These are phyloP conservation scores for Tupaia tana DNA, from an alignment of 2,113 vertebrate genomes.

Conservation along the genomic window DNA sequence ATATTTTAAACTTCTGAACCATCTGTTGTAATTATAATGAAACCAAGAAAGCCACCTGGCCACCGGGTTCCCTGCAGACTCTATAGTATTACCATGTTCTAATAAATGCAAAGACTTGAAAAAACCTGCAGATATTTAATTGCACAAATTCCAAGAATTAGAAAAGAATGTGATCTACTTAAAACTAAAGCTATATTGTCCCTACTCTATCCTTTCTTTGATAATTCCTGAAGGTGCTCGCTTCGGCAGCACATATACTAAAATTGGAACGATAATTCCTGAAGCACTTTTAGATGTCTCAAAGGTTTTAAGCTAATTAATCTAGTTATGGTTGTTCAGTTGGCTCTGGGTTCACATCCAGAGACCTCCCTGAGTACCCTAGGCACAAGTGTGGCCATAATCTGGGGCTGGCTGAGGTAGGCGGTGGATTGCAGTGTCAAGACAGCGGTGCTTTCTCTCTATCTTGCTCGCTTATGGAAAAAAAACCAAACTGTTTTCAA, in stretches of 20 bases:
- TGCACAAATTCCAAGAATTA: background rate
- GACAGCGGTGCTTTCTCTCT: too few species aligned
- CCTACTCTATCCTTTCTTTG: background rate
- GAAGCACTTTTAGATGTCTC: background rate
- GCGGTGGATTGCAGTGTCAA: too few species aligned
- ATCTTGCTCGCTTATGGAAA: too few species aligned
- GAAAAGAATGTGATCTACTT: background rate
- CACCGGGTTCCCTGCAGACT: background rate
- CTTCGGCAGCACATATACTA: too few species aligned
- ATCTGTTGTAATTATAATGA: background rate
- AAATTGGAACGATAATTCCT: background rate
- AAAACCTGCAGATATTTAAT: background rate
- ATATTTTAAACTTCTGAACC: constrained; percentile 11
- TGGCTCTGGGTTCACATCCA: background rate
- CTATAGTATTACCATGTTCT: background rate
- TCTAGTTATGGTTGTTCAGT: background rate
- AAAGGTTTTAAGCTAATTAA: background rate
- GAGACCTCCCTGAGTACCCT: too few species aligned
- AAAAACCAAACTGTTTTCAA: too few species aligned
- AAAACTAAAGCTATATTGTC: background rate
- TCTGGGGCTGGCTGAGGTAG: too few species aligned
- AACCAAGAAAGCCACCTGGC: background rate
- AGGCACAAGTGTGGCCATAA: too few species aligned
- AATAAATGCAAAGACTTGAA: background rate
- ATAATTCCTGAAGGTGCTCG: background rate